Base-by-base conservation (phyloP, 1,140 invertebrate genomes). In the Galendromus occidentalis region DNA sequence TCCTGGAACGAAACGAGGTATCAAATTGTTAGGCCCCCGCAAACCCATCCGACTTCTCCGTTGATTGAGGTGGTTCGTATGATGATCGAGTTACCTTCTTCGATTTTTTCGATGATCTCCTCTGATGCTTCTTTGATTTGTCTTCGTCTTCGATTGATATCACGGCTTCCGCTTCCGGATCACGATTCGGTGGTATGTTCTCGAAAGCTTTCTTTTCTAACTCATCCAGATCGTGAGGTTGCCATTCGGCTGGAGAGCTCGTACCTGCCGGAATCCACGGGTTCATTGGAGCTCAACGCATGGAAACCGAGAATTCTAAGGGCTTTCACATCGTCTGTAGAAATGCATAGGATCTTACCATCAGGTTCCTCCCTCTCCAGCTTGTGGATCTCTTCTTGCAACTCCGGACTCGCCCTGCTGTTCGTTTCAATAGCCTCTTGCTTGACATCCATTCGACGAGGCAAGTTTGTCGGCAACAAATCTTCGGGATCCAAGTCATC, bases 401-500 rank as follows among this genome's bases (percentile, higher is more conserved):
- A 9, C 9, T 39, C 33, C 9, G 33, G 9, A 39, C 33, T 39
- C 33, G 33, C 33, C 4, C 33, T 39, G 33, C 33, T 39, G 33
- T 39, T 39, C 33, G 33, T 39, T 39, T 39, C 33, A 39, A 39
- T 4, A 39, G 9, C 33, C 33, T 39, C 33, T 9, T 30, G 4
- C 59, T 66, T 42, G 28, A 12, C 20, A 47, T 65, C 33, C 30
- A 22, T 30, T 22, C 41, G 29, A 42, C 64, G 28, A 20, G 47
- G 29, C 33, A 20, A 29, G 28, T 51, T 66, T 6, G 44, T 42
- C 22, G 67, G 64, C 14, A 70, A 33, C 22, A 69, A 66, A 67
- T 85, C 83, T 42, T 84, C 83, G 1, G 84, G 82, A 65, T 87
- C 86, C 44, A 88, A 77, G 74, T 94, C 89, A 74, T 91, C 89